Conservation (phyloP, 1,140 invertebrate species). For the Diploscapter pachys region DNA sequence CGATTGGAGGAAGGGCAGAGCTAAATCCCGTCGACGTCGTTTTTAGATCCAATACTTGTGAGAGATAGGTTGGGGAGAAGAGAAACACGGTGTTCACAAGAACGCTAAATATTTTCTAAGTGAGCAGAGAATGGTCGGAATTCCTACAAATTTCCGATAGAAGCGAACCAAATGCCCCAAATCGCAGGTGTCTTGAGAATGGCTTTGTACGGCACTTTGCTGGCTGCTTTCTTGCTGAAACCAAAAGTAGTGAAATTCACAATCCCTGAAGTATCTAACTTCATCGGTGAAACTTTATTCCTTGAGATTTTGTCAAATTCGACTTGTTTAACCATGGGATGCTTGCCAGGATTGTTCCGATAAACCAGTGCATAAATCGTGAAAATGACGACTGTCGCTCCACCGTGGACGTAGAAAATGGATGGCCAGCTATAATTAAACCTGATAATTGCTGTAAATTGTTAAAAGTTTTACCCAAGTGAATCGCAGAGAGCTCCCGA, state of each 20-base stretch:
- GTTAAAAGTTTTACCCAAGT: constrained; percentile 3
- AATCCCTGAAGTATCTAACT: constrained; percentile 7
- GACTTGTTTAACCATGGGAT: constrained; percentile 52
- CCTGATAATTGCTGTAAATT: too few relatives aligned
- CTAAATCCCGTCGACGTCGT: constrained; percentile 45
- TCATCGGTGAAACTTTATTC: constrained; percentile 38
- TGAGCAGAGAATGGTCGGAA: too few relatives aligned
- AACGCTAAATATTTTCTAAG: not conserved
- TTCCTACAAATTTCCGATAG: constrained; percentile 45
- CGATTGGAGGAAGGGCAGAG: constrained; percentile 52
- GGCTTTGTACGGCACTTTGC: not conserved
- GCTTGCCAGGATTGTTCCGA: constrained; percentile 53
- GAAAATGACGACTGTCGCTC: constrained; percentile 42
- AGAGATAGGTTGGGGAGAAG: constrained; percentile 49
- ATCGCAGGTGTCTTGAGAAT: constrained; percentile 43
- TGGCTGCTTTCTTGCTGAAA: constrained; percentile 43
- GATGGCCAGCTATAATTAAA: constrained; percentile 45
- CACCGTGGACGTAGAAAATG: constrained; percentile 55
- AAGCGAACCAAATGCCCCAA: constrained; percentile 58
- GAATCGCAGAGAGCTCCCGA: constrained; percentile 36
- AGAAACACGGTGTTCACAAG: constrained; percentile 56
- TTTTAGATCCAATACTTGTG: not conserved
- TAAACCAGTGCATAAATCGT: constrained; percentile 48
- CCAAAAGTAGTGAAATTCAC: too few relatives aligned
- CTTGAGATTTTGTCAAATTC: constrained; percentile 54